Evolutionary conservation across 2,888 invertebrate genomes (phyloP), one percentile per base, ranked within the genome.

Genomic region (Eremobia ochroleuca): DNA sequence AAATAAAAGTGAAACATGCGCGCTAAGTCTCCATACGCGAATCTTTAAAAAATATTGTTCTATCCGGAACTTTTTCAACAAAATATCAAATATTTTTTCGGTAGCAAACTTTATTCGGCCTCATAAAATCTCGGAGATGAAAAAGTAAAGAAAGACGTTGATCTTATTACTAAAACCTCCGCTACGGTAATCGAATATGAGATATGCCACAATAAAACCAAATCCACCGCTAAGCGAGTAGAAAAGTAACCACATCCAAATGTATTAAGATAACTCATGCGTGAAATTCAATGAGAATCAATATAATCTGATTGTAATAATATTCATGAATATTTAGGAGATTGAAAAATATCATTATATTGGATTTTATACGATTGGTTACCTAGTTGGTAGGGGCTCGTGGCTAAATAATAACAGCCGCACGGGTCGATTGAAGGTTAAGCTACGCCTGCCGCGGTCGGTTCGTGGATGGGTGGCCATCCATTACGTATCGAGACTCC

Each of bases 211-310:
- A 86, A 79, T 77, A 81, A 79, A 73, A 77, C 58, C 59, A 77
- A 74, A 77, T 77, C 77, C 43, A 28, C 34, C 67, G 69, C 49
- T 72, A 83, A 86, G 71, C 81, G 78, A 88, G 73, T 76, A 76
- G 66, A 81, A 86, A 79, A 83, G 75, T 86, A 88, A 77, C 83
- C 73, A 76, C 55, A 81, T 81, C 65, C 34, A 66, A 67, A 74
- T 43, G 34, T 79, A 85, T 86, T 81, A 73, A 69, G 74, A 52
- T 55, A 58, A 73, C 37, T 64, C 75, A 64, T 58, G 68, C 73
- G 76, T 69, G 37, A 86, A 79, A 81, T 76, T 81, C 73, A 72
- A 76, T 68, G 71, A 67, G 49, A 73, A 70, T 73, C 58, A 58
- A 72, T 78, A 65, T 77, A 71, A 79, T 81, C 69, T 65, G 66